These are phyloP conservation scores for Idaea straminata DNA, from an alignment of 2,888 invertebrate species.

Conservation along the genomic window DNA sequence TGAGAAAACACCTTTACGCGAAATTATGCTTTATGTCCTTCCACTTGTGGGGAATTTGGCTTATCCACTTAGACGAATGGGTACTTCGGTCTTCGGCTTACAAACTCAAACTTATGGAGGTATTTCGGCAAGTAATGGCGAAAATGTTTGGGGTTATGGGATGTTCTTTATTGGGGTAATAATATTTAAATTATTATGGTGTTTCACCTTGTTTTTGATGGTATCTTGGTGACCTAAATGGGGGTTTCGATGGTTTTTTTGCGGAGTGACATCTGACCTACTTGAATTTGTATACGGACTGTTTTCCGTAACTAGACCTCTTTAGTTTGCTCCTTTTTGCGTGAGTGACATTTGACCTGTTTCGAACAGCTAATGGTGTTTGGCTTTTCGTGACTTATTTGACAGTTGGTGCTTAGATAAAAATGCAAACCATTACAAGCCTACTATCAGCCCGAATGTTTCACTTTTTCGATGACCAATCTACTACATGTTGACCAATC, in stretches of 20 bases:
- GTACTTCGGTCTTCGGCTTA: not conserved
- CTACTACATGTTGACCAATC: not conserved
- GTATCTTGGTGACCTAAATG: not conserved
- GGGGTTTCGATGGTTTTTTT: not conserved
- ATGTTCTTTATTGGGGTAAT: not conserved
- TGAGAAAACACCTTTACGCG: not conserved
- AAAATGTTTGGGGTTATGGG: not conserved
- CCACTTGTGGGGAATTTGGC: not conserved
- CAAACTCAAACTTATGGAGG: not conserved
- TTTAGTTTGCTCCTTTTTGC: too few relatives aligned
- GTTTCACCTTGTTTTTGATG: not conserved
- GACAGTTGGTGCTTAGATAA: not conserved
- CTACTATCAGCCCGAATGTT: too few relatives aligned
- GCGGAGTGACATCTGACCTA: too few relatives aligned
- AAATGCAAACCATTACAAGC: too few relatives aligned
- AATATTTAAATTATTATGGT: not conserved
- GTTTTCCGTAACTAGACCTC: too few relatives aligned
- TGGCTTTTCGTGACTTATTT: not conserved
- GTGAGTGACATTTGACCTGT: not conserved
- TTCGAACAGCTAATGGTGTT: not conserved
- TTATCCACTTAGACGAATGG: not conserved
- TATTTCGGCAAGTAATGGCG: not conserved
- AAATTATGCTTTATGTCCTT: not conserved
- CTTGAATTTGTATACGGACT: too few relatives aligned
- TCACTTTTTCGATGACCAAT: not conserved